Evolutionary conservation across 2,888 invertebrate species (phyloP).

Genomic region (Thereva unica): DNA sequence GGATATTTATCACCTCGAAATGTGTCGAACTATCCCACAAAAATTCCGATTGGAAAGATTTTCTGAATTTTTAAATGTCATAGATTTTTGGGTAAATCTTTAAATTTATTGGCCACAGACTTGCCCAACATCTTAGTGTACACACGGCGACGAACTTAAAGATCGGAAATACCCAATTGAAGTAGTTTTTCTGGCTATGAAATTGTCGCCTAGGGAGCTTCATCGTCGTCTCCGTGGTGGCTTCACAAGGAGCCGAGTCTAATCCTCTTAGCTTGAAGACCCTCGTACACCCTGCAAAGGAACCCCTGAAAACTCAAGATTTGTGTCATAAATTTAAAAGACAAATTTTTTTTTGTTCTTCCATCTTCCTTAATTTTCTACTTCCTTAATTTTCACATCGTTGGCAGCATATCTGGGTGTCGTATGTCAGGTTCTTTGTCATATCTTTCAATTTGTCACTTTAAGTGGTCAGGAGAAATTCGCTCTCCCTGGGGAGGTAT

Average conservation of each 20-base stretch:
- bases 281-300: too few species aligned
- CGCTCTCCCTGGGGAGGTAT: slow-evolving; percentile 13
- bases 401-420: slow-evolving; percentile 16
- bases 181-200: too few species aligned
- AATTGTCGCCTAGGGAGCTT: too few species aligned
- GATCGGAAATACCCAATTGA: too few species aligned
- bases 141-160: too few species aligned
- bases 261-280: too few species aligned
- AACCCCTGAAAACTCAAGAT: too few species aligned
- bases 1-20: slow-evolving; percentile 35
- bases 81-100: slow-evolving; percentile 17
- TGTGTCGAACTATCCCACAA: slow-evolving; percentile 32
- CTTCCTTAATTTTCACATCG: slow-evolving; percentile 10
- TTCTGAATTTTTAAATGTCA: slow-evolving; percentile 12
- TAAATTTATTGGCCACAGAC: slow-evolving; percentile 34
- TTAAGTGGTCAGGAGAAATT: slow-evolving; percentile 31
- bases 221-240: too few species aligned
- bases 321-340: too few species aligned
- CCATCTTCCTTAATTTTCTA: slow-evolving; percentile 11
- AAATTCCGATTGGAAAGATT: slow-evolving; percentile 34
- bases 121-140: background rate
- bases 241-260: too few species aligned
- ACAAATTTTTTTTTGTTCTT: slow-evolving; percentile 12
- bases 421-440: slow-evolving; percentile 30
- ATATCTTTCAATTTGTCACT: slow-evolving; percentile 26